These are phyloP conservation scores for Hypomecis punctinalis DNA, from an alignment of 2,888 invertebrate genomes.

Conservation along the genomic window DNA sequence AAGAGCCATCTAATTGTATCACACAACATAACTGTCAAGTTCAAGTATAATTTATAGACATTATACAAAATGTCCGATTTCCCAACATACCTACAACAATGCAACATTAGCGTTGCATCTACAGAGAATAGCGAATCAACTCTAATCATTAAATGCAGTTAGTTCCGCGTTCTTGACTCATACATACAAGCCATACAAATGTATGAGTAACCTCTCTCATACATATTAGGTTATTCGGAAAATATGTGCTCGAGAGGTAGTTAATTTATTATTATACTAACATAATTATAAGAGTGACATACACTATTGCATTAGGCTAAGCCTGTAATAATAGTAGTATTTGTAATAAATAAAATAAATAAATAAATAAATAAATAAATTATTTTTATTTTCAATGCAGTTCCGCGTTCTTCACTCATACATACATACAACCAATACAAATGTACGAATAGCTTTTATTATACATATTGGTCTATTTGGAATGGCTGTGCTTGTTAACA, in stretches of 20 bases:
- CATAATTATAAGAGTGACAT: too few relatives aligned
- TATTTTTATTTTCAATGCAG: not conserved
- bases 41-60: not conserved
- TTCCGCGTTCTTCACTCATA: slow-evolving; percentile 55
- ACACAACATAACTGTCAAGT: not conserved
- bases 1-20: too few relatives aligned
- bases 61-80: slow-evolving; percentile 19
- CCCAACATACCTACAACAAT: slow-evolving; percentile 10
- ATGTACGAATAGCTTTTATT: slow-evolving; percentile 4
- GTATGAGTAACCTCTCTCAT: slow-evolving; percentile 9
- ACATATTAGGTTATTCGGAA: not conserved
- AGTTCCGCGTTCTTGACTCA: slow-evolving; percentile 55
- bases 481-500: too few relatives aligned
- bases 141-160: slow-evolving; percentile 48
- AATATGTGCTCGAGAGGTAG: not conserved
- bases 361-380: too few relatives aligned
- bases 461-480: not conserved
- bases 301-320: too few relatives aligned
- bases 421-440: slow-evolving; percentile 19
- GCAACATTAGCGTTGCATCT: slow-evolving; percentile 12
- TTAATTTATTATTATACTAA: not conserved
- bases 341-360: too few relatives aligned
- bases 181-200: slow-evolving; percentile 25
- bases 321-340: too few relatives aligned
- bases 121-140: slow-evolving; percentile 50